Base-by-base conservation (phyloP, 2,797 vertebrate species). In the Paramormyrops hopkinsi region DNA sequence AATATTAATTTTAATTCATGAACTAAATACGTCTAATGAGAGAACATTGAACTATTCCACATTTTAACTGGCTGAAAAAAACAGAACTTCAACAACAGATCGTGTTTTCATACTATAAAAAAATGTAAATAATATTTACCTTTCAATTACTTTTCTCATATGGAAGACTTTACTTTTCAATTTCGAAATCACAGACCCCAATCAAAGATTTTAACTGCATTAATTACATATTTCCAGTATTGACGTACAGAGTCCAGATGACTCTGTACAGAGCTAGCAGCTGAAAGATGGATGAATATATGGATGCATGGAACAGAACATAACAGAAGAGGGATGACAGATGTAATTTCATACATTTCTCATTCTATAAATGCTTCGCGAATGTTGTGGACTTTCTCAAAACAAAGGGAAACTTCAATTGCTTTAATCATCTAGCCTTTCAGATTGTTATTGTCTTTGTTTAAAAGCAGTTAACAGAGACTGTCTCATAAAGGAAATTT, bases 361-460 rank as follows among this genome's bases (percentile, higher is more conserved):
- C 96, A 95, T 97, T 99, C 97, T 98, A 98, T 98, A 98, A 98
- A 97, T 97, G 96, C 96, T 97, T 96, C 96, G 95, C 96, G 97
- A 98, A 98, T 97, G 98, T 95, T 94, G 95, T 91, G 92, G 90
- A 62, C 86, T 97, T 97, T 97, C 96, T 96, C 93, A 94, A 99
- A 99, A 98, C 97, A 98, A 98, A 97, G 96, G 96, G 95, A 97
- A 97, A 96, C 97, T 98, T 97, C 98, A 99, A 99, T 98, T 98
- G 97, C 97, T 98, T 98, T 98, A 98, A 99, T 99, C 97, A 97
- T 96, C 96, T 95, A 93, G 93, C 96, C 96, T 97, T 98, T 98
- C 97, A 97, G 96, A 96, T 97, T 96, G 93, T 95, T 96, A 95
- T 96, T 95, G 95, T 93, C 96, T 96, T 87, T 97, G 97, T 98